phyloP scores from a whole-genome alignment of 2,888 invertebrate genomes.

The Coleophora flavipennella region DNA sequence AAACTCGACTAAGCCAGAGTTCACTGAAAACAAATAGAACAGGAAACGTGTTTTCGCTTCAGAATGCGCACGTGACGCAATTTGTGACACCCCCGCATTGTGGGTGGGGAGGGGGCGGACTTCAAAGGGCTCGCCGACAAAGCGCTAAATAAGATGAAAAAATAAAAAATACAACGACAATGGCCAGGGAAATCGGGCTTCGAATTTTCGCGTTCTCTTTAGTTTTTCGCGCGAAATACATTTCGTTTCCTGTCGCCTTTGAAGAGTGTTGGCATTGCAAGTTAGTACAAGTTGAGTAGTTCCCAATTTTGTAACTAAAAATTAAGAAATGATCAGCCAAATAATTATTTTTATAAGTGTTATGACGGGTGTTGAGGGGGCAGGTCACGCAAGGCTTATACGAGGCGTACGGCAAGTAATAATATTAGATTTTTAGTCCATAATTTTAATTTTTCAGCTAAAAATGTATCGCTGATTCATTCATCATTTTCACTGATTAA shows the following conservation, averaged over 20 bases:
- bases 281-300: background rate
- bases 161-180: slow-evolving; percentile 59
- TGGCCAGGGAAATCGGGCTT: slow-evolving; percentile 59
- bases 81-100: slow-evolving; percentile 51
- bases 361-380: too few species aligned
- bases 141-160: slow-evolving; percentile 72
- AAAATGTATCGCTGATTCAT: too few species aligned
- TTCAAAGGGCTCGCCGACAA: slow-evolving; percentile 69
- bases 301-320: too few species aligned
- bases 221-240: slow-evolving; percentile 42
- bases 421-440: too few species aligned
- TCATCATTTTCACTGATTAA: too few species aligned
- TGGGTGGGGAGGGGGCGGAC: slow-evolving; percentile 35
- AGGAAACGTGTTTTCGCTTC: slow-evolving; percentile 49
- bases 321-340: too few species aligned
- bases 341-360: too few species aligned
- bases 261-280: slow-evolving; percentile 8
- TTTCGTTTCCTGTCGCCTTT: slow-evolving; percentile 30
- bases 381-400: too few species aligned
- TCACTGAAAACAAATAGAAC: too few species aligned
- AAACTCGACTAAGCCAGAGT: too few species aligned
- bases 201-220: slow-evolving; percentile 48
- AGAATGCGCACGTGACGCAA: slow-evolving; percentile 61
- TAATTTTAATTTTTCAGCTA: too few species aligned
- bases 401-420: too few species aligned